A percentile compares a stretch with the other conserved stretches of the same genome.
These are phyloP conservation scores for Seriola dumerili DNA, from an alignment of 2,113 vertebrate genomes.

Conservation along the genomic window DNA sequence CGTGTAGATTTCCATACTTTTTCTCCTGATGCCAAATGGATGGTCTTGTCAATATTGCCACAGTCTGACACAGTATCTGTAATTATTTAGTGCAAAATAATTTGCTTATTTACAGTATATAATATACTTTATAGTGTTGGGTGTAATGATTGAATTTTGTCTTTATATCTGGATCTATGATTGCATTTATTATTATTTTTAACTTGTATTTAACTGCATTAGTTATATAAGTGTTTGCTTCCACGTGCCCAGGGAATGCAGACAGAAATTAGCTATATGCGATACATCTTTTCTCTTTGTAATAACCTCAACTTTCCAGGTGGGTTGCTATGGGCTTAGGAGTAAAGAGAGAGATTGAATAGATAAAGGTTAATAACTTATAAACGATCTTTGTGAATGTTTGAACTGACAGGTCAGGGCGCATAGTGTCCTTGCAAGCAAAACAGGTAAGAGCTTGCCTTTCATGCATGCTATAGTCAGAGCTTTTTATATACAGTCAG, in stretches of 20 bases:
- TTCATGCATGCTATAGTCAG: not conserved
- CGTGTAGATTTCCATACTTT: not conserved
- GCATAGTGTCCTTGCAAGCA: not conserved
- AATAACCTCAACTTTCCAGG: not conserved
- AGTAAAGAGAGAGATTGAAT: not conserved
- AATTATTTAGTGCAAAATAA: no score
- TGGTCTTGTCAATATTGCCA: not conserved
- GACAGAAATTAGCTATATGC: not conserved
- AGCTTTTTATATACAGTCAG: not conserved
- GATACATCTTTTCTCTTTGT: not conserved
- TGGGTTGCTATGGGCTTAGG: not conserved
- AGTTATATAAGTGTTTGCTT: not conserved
- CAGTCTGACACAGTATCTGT: not conserved
- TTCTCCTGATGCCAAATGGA: not conserved
- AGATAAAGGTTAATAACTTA: not conserved
- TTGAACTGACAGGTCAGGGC: not conserved
- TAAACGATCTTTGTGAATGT: not conserved
- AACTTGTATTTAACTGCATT: not conserved
- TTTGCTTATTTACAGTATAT: no score
- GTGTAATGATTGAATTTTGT: not conserved
- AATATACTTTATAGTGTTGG: not conserved
- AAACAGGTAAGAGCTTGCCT: conserved; percentile 1
- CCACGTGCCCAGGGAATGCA: not conserved
- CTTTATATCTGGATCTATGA: not conserved
- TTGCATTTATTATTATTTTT: not conserved